Percentiles rank a stretch among this genome's conserved stretches.
Conservation (phyloP, 2,113 vertebrate species). For the Craseonycteris thonglongyai region DNA sequence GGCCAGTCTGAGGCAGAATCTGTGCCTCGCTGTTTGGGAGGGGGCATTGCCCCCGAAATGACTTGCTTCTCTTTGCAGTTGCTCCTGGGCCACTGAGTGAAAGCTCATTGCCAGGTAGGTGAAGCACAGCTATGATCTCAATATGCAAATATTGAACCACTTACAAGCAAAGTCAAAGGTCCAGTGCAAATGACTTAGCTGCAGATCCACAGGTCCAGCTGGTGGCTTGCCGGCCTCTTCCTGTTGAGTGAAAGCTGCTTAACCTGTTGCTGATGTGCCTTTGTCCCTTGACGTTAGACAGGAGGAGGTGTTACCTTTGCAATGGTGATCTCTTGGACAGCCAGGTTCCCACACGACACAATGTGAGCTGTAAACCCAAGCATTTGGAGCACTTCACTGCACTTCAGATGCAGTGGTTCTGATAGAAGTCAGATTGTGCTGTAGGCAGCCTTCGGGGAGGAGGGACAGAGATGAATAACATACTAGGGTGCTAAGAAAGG, state of each 20-base stretch:
- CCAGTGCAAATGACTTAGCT: background rate
- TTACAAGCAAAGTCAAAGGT: constrained; percentile 13
- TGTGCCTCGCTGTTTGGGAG: background rate
- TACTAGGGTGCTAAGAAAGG: background rate
- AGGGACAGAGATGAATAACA: background rate
- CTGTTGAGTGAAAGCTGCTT: background rate
- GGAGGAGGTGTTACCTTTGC: background rate
- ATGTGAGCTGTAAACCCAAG: background rate
- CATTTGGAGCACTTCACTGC: background rate
- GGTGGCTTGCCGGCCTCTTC: background rate
- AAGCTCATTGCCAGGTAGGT: background rate
- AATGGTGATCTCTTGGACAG: background rate
- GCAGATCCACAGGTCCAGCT: background rate
- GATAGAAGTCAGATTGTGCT: background rate
- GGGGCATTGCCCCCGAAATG: background rate
- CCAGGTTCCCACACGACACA: background rate
- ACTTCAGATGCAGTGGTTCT: background rate
- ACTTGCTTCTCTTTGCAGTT: background rate
- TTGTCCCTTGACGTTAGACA: background rate
- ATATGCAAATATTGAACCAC: constrained; percentile 29
- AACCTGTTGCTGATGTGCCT: background rate
- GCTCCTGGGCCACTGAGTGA: background rate
- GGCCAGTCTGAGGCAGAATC: rapidly evolving
- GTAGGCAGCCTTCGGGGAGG: too few species aligned
- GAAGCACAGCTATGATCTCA: constrained; percentile 41